Conservation (phyloP, 2,888 invertebrate genomes). For the Cerastis rubricosa region DNA sequence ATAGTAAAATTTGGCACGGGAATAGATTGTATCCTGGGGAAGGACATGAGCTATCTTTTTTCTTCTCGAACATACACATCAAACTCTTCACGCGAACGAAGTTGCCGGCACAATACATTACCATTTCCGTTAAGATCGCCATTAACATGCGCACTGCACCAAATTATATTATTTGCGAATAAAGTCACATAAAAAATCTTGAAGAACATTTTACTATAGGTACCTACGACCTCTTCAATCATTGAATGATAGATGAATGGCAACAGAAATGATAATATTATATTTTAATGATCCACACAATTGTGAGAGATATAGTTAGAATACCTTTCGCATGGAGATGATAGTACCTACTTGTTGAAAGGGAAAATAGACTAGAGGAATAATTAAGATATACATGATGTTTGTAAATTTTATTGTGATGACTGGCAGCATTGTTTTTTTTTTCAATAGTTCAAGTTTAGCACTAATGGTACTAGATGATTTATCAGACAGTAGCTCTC, state of each 20-base stretch:
- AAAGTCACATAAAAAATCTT: slow-evolving; percentile 24
- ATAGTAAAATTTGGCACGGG: too few relatives aligned
- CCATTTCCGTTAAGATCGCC: background rate
- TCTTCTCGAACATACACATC: too few relatives aligned
- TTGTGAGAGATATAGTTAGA: slow-evolving; percentile 21
- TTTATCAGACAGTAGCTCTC: background rate
- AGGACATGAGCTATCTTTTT: too few relatives aligned
- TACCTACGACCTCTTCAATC: background rate
- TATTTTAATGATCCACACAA: slow-evolving; percentile 9
- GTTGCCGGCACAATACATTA: slow-evolving; percentile 5
- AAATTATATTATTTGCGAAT: background rate
- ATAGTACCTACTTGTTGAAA: background rate
- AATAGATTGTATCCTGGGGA: too few relatives aligned
- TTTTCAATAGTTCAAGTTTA: background rate
- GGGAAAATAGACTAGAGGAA: background rate
- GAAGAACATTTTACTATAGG: slow-evolving; percentile 31
- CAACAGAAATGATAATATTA: slow-evolving; percentile 8
- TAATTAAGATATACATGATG: slow-evolving; percentile 31
- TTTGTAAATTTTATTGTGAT: background rate
- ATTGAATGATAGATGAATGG: slow-evolving; percentile 8
- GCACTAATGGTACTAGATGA: background rate
- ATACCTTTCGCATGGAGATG: background rate
- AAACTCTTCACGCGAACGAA: too few relatives aligned
- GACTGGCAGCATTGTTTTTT: background rate
- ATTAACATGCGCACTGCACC: background rate